Base-by-base conservation (phyloP, 2,113 vertebrate species). In the Pyxicephalus adspersus region DNA sequence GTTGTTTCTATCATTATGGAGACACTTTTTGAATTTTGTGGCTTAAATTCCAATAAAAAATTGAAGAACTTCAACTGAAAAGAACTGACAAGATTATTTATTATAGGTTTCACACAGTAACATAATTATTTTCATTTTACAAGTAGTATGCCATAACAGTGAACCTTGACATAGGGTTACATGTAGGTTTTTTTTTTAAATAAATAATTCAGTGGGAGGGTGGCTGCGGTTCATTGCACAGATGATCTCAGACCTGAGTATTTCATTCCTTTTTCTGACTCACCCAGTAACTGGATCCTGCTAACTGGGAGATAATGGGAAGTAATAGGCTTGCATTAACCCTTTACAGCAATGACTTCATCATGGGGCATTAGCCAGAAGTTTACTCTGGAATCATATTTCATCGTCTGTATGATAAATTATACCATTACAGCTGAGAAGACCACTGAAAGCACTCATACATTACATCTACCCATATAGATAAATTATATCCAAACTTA, bases 251-350 rank as follows among this genome's bases (percentile, higher is more conserved):
- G 58, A 34, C 54, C n/a, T 64, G 60, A 70, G 78, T n/a, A 29
- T 54, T 74, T 74, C 60, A 81, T 74, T 81, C 68, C 63, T 23
- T 31, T 64, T 64, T 80, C 67, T 80, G 78, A 80, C 78, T 80
- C 78, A 80, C 57, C 57, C 31, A 68, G 78, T 72, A 65, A 81
- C 58, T 65, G 50, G 79, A 81, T 81, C 58, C 79, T 64, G 38
- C 28, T 38, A 28, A 63, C 58, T 61, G 29, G 38, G 58, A 81
- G 78, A 72, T 72, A 81, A 70, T 73, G 68, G 67, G 68, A 65
- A 71, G n/a, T 29, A 55, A 54, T 45, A 50, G n/a, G 15, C 51
- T 16, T 26, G 54, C 38, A 71, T 80, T 72, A 81, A 81, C 79
- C 68, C 68, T 55, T 74, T 2, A 45, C 17, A 55, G 20, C 17